Evolutionary conservation across 92 coral and sea anemone genomes (phyloP).

Genomic region (Actinernus sp.): DNA sequence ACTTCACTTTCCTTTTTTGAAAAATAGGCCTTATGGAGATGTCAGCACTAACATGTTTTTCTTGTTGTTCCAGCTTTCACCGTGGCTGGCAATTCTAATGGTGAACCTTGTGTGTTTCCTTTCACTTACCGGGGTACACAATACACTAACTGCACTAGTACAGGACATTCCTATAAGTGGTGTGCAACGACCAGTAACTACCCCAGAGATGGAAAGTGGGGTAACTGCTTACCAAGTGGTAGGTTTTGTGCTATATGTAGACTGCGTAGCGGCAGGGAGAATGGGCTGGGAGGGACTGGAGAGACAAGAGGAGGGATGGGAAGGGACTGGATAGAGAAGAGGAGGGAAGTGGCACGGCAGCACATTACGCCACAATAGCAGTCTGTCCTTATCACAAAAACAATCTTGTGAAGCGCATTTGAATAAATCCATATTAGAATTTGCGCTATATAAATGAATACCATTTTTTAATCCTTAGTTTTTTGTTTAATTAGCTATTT

Average conservation of each 20-base stretch:
- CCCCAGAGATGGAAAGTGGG: constrained; percentile 70
- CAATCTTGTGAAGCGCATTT: no score
- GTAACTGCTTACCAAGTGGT: constrained; percentile 85
- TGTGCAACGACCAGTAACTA: constrained; percentile 80
- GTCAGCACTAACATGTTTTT: not conserved
- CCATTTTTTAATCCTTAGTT: not conserved
- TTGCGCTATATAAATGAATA: no score
- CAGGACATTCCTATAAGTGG: constrained; percentile 62
- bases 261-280: no score
- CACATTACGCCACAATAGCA: no score
- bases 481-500: no score
- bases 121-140: constrained; percentile 50
- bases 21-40: not conserved
- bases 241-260: no score
- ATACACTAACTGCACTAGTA: constrained; percentile 66
- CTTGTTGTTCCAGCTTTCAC: constrained; percentile 57
- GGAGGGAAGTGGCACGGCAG: not conserved
- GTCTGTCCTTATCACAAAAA: no score
- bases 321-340: no score
- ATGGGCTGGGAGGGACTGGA: no score
- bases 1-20: not conserved
- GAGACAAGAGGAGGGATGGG: no score
- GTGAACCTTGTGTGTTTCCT: constrained; percentile 82
- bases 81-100: constrained; percentile 63
- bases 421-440: no score